Evolutionary conservation across 2,797 vertebrate genomes (phyloP), one percentile per base, ranked within the genome.

Genomic region (Sebastes diaconus): DNA sequence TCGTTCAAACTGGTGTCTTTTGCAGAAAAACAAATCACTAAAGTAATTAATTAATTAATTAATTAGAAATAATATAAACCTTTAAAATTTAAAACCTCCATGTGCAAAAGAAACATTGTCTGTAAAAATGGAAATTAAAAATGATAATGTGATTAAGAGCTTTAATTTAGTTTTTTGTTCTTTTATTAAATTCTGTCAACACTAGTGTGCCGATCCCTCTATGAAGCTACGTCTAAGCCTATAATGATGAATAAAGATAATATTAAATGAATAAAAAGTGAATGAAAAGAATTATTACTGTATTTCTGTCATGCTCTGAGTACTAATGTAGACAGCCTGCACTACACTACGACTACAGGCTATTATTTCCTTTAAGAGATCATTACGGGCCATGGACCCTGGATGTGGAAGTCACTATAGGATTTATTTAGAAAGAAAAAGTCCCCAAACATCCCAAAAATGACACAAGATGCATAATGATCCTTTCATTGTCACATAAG

Each of bases 191-290:
- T 20, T 75, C 20, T 46, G 16, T 39, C 5, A 30, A 4, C n/a
- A 18, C 9, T 46, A 8, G 12, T 9, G 20, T 0, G 3, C 5
- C 1, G 1, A 14, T 9, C 4, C 4, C 6, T 50, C 8, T 46
- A 16, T 50, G 13, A 27, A 52, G 24, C 39, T 13, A 42, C 3
- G 2, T 5, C 4, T n/a, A 12, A 25, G 2, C n/a, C 11, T 32
- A 13, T 66, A 24, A 22, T 8, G 11, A 61, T 24, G 22, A 71
- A 66, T 20, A 18, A 22, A 55, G 7, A 74, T 20, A 8, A n/a
- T 58, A 55, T 29, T 22, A 20, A 63, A 7, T 18, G 27, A 50
- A 63, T 9, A 50, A 34, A 1, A 60, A 13, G 6, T 50, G 39
- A 67, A 16, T 7, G 20, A 14, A 7, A 50, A 50, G 46, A 50